A percentile compares a stretch with the other conserved stretches of the same genome.
Evolutionary conservation across 2,797 vertebrate genomes (phyloP).

Genomic region (Oophaga sylvatica): DNA sequence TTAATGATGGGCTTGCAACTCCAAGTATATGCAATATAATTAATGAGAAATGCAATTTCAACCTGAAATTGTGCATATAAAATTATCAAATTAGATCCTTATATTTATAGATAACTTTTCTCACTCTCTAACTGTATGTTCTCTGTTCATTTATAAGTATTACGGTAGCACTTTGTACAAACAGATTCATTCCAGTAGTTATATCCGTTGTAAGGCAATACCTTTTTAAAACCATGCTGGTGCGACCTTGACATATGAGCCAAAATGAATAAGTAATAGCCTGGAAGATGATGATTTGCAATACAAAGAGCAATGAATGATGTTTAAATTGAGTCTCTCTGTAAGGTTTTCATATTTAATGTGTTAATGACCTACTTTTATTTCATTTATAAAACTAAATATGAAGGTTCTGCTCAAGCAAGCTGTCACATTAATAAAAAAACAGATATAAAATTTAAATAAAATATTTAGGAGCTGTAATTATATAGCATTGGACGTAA

Average conservation of each 20-base stretch:
- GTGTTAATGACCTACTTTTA: conserved; percentile 26
- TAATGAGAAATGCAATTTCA: too few relatives aligned
- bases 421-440: conserved; percentile 1
- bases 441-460: neutral
- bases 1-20: too few relatives aligned
- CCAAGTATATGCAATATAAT: too few relatives aligned
- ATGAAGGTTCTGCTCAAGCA: conserved; percentile 15
- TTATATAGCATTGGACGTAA: conserved; percentile 16
- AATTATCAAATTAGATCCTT: too few relatives aligned
- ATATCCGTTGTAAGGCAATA: neutral
- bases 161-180: neutral
- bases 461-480: conserved; percentile 30
- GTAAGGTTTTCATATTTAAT: conserved; percentile 45
- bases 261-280: conserved; percentile 42
- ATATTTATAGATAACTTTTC: too few relatives aligned
- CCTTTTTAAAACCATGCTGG: conserved; percentile 16
- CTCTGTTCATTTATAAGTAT: too few relatives aligned
- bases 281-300: conserved; percentile 12
- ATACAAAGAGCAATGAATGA: conserved; percentile 20
- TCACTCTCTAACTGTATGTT: too few relatives aligned
- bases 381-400: conserved; percentile 42
- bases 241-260: conserved; percentile 16
- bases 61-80: too few relatives aligned
- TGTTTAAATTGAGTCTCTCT: conserved; percentile 34
- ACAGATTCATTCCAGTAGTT: neutral